phyloP scores from a whole-genome alignment of 2,888 invertebrate genomes.

The Deladenus siricidicola region DNA sequence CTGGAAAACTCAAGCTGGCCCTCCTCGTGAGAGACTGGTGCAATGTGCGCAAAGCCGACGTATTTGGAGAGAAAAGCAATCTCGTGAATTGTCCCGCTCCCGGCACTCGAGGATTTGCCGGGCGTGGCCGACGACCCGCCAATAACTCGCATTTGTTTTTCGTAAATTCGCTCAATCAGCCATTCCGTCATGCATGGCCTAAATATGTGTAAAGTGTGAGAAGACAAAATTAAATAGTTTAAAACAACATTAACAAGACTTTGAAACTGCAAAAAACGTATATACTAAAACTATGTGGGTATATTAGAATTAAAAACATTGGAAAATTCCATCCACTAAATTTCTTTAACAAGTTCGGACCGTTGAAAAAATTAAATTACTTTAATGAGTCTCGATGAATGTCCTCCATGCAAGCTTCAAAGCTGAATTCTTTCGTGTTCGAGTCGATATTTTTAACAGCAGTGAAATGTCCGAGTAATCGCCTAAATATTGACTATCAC shows the following conservation, averaged over 20 bases:
- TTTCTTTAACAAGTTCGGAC: too few relatives aligned
- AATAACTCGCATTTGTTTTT: not conserved
- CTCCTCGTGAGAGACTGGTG: not conserved
- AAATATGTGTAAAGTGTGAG: slow-evolving; percentile 4
- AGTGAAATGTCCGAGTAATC: slow-evolving; percentile 13
- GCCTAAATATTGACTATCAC: slow-evolving; percentile 2
- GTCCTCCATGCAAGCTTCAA: slow-evolving; percentile 16
- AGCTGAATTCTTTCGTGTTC: slow-evolving; percentile 15
- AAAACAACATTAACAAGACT: too few relatives aligned
- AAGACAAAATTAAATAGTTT: too few relatives aligned
- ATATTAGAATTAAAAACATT: too few relatives aligned
- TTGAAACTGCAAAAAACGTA: too few relatives aligned
- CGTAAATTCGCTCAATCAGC: slow-evolving; percentile 8
- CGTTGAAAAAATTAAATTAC: slow-evolving; percentile 9
- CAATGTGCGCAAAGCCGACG: not conserved
- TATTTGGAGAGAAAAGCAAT: not conserved
- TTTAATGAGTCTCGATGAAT: slow-evolving; percentile 15
- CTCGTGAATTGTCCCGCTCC: not conserved
- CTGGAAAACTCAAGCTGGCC: too few relatives aligned
- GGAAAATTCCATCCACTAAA: too few relatives aligned
- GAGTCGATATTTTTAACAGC: slow-evolving; percentile 5
- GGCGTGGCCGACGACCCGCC: not conserved
- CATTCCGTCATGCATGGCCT: slow-evolving; percentile 13
- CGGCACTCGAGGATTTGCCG: not conserved
- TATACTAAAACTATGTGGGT: not conserved